Evolutionary conservation across 2,113 vertebrate genomes (phyloP).

Genomic region (Nesospiza acunhae): DNA sequence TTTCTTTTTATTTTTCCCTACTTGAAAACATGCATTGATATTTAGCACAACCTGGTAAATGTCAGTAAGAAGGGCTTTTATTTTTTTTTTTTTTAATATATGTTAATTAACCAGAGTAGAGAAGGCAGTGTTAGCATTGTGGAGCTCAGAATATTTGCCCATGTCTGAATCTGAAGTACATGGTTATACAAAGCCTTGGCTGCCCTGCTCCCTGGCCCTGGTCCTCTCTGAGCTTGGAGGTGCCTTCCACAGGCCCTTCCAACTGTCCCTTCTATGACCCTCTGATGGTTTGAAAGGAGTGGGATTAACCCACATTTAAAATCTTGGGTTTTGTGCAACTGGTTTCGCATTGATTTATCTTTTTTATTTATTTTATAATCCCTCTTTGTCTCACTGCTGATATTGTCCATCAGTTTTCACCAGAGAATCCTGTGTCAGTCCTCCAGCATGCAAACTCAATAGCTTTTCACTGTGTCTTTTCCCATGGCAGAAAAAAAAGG

Average conservation of each 20-base stretch:
- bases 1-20: fast-evolving
- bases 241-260: background rate
- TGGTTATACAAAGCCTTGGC: background rate
- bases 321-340: background rate
- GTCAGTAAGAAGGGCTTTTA: background rate
- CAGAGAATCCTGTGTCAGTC: background rate
- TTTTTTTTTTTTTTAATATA: too few species aligned
- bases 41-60: background rate
- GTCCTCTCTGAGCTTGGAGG: background rate
- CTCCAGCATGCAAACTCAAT: background rate
- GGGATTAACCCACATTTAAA: background rate
- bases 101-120: background rate
- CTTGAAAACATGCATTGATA: background rate
- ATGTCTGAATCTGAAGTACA: background rate
- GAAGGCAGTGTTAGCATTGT: background rate
- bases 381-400: background rate
- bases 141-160: background rate
- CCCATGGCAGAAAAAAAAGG: background rate
- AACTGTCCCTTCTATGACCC: too few species aligned
- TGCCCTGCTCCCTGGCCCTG: background rate
- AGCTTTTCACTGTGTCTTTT: background rate
- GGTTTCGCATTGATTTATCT: background rate
- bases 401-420: background rate
- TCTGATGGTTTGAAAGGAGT: background rate
- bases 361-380: background rate